Conservation (phyloP, 2,888 invertebrate species). For the Asteroscopus sphinx region DNA sequence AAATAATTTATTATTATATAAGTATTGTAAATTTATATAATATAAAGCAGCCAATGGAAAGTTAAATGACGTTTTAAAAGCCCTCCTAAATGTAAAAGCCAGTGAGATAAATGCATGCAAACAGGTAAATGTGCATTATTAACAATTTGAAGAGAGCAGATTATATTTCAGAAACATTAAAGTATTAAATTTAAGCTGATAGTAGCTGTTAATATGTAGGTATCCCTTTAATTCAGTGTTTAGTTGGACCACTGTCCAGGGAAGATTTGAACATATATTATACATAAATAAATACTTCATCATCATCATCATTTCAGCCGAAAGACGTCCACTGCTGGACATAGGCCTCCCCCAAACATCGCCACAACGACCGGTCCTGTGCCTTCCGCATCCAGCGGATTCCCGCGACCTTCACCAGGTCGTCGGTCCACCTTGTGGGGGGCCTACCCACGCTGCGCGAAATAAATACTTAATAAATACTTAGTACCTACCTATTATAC, state of each 20-base stretch:
- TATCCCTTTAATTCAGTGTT: slow-evolving; percentile 50
- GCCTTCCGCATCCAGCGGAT: no score
- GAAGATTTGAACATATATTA: slow-evolving; percentile 72
- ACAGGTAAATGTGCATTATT: slow-evolving; percentile 83
- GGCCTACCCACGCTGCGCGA: no score
- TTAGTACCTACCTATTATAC: slow-evolving; percentile 49
- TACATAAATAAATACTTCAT: slow-evolving; percentile 54
- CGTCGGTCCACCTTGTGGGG: no score
- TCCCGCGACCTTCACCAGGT: no score
- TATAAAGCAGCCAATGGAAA: slow-evolving; percentile 83
- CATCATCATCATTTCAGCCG: no score
- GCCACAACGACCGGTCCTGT: no score
- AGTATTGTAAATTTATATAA: slow-evolving; percentile 66
- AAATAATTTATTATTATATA: slow-evolving; percentile 55
- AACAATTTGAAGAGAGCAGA: slow-evolving; percentile 79
- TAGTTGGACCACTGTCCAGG: slow-evolving; percentile 69
- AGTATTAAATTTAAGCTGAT: slow-evolving; percentile 48
- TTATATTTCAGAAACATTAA: slow-evolving; percentile 65
- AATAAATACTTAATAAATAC: slow-evolving; percentile 43
- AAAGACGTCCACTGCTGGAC: slow-evolving; percentile 53
- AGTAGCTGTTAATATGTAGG: slow-evolving; percentile 54
- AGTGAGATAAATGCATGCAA: slow-evolving; percentile 83
- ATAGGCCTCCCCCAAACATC: slow-evolving; percentile 54
- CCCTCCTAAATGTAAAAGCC: slow-evolving; percentile 81
- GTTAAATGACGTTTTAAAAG: slow-evolving; percentile 75